Conservation (phyloP, 2,113 vertebrate genomes). For the Parus major region DNA sequence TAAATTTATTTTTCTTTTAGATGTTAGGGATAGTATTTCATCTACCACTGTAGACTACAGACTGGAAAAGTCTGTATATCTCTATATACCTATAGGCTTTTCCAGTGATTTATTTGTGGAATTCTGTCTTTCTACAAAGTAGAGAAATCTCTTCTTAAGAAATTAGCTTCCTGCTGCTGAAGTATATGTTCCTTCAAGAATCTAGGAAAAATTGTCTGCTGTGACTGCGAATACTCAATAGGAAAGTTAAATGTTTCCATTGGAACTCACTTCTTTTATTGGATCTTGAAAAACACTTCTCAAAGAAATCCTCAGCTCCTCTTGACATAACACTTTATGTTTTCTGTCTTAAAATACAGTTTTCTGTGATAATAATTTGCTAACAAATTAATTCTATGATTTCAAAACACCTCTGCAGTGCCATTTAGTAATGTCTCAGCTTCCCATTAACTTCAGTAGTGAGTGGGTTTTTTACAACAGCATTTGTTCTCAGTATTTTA, state of each 20-base stretch:
- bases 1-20: neutral
- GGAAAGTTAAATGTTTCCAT: neutral
- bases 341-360: neutral
- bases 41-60: neutral
- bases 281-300: neutral
- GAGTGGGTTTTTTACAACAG: neutral
- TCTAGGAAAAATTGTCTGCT: neutral
- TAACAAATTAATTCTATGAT: neutral
- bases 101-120: neutral
- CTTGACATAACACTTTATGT: neutral
- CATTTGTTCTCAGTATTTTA: neutral
- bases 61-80: neutral
- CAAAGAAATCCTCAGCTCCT: neutral
- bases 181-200: neutral
- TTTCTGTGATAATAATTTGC: neutral
- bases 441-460: neutral
- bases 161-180: neutral
- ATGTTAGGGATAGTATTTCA: neutral
- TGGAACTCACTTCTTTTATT: neutral
- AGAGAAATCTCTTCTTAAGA: neutral
- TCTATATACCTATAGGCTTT: neutral
- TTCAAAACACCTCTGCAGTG: slow-evolving; percentile 2
- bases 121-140: neutral
- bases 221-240: neutral
- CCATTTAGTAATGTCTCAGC: neutral